Evolutionary conservation across 1,140 invertebrate genomes (phyloP).

Genomic region (Rhyzopertha dominica): DNA sequence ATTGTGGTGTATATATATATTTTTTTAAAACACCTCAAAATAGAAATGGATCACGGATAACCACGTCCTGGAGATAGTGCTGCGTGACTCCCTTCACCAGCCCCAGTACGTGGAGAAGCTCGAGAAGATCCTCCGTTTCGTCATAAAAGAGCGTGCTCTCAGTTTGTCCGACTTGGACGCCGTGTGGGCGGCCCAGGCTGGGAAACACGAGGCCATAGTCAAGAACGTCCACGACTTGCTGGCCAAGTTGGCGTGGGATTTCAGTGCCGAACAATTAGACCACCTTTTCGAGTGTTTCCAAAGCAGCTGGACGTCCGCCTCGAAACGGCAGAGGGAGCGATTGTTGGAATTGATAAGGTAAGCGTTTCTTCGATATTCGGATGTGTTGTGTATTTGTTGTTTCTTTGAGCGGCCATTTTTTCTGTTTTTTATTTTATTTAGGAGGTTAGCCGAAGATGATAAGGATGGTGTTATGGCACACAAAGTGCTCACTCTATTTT

Average conservation of each 20-base stretch:
- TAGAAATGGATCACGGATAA: constrained; percentile 97
- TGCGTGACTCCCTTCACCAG: constrained; percentile 93
- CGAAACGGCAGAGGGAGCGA: constrained; percentile 94
- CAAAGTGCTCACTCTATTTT: constrained; percentile 94
- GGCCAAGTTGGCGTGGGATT: constrained; percentile 97
- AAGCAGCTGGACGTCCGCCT: constrained; percentile 89
- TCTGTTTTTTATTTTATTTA: not conserved
- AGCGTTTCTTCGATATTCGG: no score
- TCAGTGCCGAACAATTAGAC: constrained; percentile 93
- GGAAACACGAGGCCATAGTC: constrained; percentile 92
- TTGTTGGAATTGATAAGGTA: constrained; percentile 86
- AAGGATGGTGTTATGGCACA: constrained; percentile 98
- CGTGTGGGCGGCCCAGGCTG: constrained; percentile 93
- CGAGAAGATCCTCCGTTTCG: constrained; percentile 95
- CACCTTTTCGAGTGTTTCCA: constrained; percentile 98
- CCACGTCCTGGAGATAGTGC: constrained; percentile 90
- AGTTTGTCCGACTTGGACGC: constrained; percentile 89
- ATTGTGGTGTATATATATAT: constrained; percentile 8
- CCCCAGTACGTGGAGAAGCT: constrained; percentile 97
- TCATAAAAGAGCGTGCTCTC: constrained; percentile 91
- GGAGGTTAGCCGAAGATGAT: constrained; percentile 87
- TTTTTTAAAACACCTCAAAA: constrained; percentile 8
- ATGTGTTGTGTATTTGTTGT: no score
- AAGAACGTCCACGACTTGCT: constrained; percentile 96
- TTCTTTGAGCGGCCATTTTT: not conserved